Percentiles rank a stretch among this genome's conserved stretches.
Evolutionary conservation across 2,113 vertebrate genomes (phyloP).

Genomic region (Dermatemys mawii): DNA sequence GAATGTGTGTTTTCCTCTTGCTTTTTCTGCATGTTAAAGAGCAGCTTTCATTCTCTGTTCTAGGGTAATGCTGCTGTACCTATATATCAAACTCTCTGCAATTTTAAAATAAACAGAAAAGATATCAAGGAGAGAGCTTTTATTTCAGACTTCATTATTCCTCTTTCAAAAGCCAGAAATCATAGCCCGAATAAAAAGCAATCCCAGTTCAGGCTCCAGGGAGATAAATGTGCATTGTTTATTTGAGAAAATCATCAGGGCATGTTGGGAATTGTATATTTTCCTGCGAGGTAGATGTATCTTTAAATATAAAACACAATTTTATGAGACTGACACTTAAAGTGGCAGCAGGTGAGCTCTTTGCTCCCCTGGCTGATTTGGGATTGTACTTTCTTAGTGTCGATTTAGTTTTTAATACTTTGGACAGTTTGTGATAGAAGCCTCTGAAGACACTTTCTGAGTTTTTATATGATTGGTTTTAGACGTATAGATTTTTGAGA

Average conservation of each 20-base stretch:
- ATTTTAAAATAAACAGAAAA: neutral
- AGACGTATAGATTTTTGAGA: neutral
- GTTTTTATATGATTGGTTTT: slow-evolving; percentile 5
- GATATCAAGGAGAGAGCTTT: neutral
- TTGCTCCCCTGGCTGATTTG: neutral
- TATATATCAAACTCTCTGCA: neutral
- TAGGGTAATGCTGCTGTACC: neutral
- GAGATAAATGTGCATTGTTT: neutral
- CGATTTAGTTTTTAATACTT: neutral
- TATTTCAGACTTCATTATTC: neutral
- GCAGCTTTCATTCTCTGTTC: neutral
- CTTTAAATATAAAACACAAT: neutral
- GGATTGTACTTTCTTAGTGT: neutral
- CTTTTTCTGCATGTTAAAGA: neutral
- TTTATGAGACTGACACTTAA: neutral
- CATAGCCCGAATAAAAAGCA: neutral
- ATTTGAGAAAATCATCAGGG: neutral
- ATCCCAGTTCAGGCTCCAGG: neutral
- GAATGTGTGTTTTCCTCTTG: neutral
- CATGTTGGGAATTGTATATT: neutral
- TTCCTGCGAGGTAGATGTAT: neutral
- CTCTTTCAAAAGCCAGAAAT: neutral
- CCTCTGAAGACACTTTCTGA: neutral
- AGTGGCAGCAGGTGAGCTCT: neutral
- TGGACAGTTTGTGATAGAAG: accelerated